Evolutionary conservation across 2,797 vertebrate genomes (phyloP), one percentile per base, ranked within the genome.

Genomic region (Sternarchorhynchus goeldii): DNA sequence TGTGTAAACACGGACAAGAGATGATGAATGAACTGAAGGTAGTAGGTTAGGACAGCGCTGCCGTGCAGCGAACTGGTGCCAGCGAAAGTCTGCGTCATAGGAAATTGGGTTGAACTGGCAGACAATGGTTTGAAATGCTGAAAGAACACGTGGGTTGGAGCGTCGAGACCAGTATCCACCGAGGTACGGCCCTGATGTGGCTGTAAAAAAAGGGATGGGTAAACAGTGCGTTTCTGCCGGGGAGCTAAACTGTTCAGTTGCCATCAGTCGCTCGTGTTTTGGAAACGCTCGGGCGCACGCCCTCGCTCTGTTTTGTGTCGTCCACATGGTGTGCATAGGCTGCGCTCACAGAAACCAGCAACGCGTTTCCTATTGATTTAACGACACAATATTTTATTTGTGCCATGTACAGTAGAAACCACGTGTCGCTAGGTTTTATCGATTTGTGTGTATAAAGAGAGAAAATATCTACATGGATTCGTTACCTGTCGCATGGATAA

Each of bases 1-100:
- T 63, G 76, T 77, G 76, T 77, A 77, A 77, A 77, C 76, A 77
- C 76, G 18, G 66, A 50, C 36, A 45, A 57, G 71, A 45, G 57
- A 58, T 70, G 67, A 41, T 77, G 76, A 67, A 71, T 53, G 76
- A 70, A 62, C 58, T 17, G 41, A 71, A 31, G 76, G 39, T 67
- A 59, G 20, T 60, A 75, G 73, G 73, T 64, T 75, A 65, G 64
- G 25, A 31, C 10, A 50, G 45, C 12, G 45, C 45, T 25, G 25
- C 25, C 25, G 25, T 25, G 25, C 25, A 25, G 25, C 25, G 25
- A 25, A 50, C 45, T 50, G 45, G 10, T 50, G 45, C 45, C 45
- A 50, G 45, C 45, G 45, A 50, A 14, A 50, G 45, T 50, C 45
- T 50, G 45, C 45, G 14, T 50, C 45, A 50, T 14, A 50, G 10